Conservation (phyloP, 2,888 invertebrate species). For the Pristionchus maxplancki region DNA sequence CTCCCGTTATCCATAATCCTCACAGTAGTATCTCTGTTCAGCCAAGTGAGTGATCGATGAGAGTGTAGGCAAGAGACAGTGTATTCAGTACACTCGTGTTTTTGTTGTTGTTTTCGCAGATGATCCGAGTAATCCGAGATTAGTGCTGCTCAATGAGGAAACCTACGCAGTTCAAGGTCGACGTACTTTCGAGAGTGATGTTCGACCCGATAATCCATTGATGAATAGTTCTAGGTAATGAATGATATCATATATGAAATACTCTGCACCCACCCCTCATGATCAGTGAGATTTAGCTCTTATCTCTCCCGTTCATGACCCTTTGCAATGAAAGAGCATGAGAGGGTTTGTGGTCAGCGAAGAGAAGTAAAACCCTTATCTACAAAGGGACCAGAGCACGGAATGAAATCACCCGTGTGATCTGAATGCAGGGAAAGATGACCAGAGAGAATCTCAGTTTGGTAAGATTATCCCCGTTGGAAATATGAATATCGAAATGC, state of each 20-base stretch:
- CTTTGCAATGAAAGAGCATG: too few relatives aligned
- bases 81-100: not conserved
- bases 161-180: not conserved
- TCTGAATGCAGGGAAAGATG: not conserved
- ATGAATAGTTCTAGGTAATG: not conserved
- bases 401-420: not conserved
- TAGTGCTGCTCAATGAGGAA: not conserved
- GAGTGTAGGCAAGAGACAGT: not conserved
- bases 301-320: not conserved
- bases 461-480: too few relatives aligned
- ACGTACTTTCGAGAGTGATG: not conserved
- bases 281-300: not conserved
- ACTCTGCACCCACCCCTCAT: not conserved
- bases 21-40: not conserved
- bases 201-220: not conserved
- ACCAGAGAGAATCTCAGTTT: not conserved
- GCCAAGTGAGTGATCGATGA: constrained; percentile 8
- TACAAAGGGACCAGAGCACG: not conserved
- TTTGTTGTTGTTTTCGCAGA: not conserved
- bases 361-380: not conserved
- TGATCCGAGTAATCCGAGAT: not conserved
- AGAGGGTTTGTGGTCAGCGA: not conserved
- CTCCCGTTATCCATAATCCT: constrained; percentile 18
- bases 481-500: too few relatives aligned
- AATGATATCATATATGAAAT: not conserved